Evolutionary conservation across 2,113 vertebrate species (phyloP).

Genomic region (Odontesthes bonariensis): DNA sequence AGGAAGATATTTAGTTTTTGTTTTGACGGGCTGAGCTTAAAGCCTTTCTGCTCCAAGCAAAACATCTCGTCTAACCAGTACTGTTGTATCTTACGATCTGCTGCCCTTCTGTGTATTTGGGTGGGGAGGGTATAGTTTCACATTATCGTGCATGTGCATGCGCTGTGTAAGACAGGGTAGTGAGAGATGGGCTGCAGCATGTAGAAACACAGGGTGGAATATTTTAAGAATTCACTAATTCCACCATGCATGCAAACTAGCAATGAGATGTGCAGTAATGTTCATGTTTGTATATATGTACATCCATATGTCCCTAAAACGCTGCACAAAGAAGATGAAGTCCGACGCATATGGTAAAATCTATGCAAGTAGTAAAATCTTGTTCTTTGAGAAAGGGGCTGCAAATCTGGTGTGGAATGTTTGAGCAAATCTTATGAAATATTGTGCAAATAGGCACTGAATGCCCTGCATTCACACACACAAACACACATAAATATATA

Average conservation of each 20-base stretch:
- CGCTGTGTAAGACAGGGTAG: background rate
- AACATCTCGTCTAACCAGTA: slow-evolving; percentile 34
- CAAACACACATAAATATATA: too few relatives aligned
- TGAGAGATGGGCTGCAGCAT: slow-evolving; percentile 24
- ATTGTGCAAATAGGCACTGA: slow-evolving; percentile 1
- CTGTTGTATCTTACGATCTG: background rate
- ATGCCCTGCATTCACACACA: background rate
- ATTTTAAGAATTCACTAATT: slow-evolving; percentile 27
- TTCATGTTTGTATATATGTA: background rate
- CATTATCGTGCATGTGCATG: slow-evolving; percentile 2
- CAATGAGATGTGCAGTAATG: background rate
- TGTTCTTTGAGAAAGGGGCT: background rate
- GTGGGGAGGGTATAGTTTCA: background rate
- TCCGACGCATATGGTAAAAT: background rate
- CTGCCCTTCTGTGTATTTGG: background rate
- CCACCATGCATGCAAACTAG: background rate
- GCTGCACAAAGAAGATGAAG: background rate
- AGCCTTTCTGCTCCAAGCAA: background rate
- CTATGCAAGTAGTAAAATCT: background rate
- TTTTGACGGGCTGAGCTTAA: slow-evolving; percentile 25
- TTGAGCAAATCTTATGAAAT: slow-evolving; percentile 38
- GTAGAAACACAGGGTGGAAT: slow-evolving; percentile 16
- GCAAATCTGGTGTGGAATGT: slow-evolving; percentile 1
- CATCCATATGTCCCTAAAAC: background rate
- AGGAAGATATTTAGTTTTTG: slow-evolving; percentile 4